Base-by-base conservation (phyloP, 2,797 vertebrate genomes). In the Coregonus sp. region DNA sequence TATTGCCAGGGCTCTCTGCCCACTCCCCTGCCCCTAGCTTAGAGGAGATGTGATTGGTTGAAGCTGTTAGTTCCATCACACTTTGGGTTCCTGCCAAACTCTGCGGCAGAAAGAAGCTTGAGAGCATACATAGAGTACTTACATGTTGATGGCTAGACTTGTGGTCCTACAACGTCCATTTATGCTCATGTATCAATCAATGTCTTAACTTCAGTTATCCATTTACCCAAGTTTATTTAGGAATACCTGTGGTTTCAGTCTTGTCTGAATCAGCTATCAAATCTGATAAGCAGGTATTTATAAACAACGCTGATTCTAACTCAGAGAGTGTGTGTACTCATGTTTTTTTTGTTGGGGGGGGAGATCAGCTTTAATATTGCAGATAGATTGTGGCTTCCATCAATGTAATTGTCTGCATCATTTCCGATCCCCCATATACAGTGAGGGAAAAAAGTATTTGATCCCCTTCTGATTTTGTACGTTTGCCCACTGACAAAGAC, bases 1-100 rank as follows among this genome's bases (percentile, higher is more conserved):
- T n/a, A 3, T 61, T 61, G 56, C 56, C 56, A 20, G n/a, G n/a
- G 56, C 56, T 61, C 6, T 3, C 56, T 61, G 66, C 25, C 18
- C 2, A 63, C 59, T 68, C 4, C 31, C 16, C 66, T 35, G 31
- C 66, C 66, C 33, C 7, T 7, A 12, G 31, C 31, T 68, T 18
- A 7, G 25, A 61, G n/a, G 56, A 61, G 56, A n/a, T 61, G 56
- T n/a, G 56, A 61, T 61, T 61, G 56, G 56, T 61, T 61, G n/a
- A 61, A 61, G n/a, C 56, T n/a, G 56, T 47, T 47, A 47, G 40
- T 61, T 61, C 56, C 56, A 61, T 18, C 18, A 61, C 18, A 61
- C 56, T 61, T n/a, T 61, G 18, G 9, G 18, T 20, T 61, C 6
- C 6, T 61, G 56, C n/a, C 56, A 61, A 61, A 61, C 56, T 20